A percentile compares a stretch with the other conserved stretches of the same genome.
phyloP scores from a whole-genome alignment of 2,113 vertebrate genomes.

The Syngnathoides biaculeatus region DNA sequence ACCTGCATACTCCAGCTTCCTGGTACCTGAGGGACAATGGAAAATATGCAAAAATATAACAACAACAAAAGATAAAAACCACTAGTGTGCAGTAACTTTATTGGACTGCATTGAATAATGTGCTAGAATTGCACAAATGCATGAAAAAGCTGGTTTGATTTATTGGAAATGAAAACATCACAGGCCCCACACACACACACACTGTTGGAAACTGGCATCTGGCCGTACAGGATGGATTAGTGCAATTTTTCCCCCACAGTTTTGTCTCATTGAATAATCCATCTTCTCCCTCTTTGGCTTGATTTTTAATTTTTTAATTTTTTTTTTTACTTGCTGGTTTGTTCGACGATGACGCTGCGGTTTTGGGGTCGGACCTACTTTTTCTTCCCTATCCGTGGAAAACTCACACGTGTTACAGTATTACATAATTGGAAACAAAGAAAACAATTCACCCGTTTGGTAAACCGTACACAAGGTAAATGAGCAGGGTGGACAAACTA shows the following conservation, averaged over 20 bases:
- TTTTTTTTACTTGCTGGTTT: constrained; percentile 34
- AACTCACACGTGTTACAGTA: background rate
- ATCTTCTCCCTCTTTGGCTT: constrained; percentile 21
- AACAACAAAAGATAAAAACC: background rate
- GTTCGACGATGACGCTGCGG: constrained; percentile 24
- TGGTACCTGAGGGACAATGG: constrained; percentile 75
- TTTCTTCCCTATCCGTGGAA: constrained; percentile 5
- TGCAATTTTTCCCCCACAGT: constrained; percentile 20
- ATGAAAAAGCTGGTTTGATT: constrained; percentile 16
- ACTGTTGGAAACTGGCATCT: constrained; percentile 37
- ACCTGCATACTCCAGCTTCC: constrained; percentile 93
- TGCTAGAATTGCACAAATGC: background rate
- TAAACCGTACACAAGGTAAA: background rate
- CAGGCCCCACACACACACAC: constrained; percentile 23
- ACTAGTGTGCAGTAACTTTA: background rate
- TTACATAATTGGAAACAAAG: background rate
- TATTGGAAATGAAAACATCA: constrained; percentile 35
- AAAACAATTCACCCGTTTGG: background rate
- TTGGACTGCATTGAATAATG: background rate
- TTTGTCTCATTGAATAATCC: constrained; percentile 29
- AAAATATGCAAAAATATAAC: constrained; percentile 2
- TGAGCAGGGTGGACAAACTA: background rate
- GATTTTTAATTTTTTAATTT: constrained; percentile 27
- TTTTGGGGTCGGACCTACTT: constrained; percentile 20
- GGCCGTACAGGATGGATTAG: constrained; percentile 25